Evolutionary conservation across 2,113 vertebrate species (phyloP).

Genomic region (Mirza zaza): DNA sequence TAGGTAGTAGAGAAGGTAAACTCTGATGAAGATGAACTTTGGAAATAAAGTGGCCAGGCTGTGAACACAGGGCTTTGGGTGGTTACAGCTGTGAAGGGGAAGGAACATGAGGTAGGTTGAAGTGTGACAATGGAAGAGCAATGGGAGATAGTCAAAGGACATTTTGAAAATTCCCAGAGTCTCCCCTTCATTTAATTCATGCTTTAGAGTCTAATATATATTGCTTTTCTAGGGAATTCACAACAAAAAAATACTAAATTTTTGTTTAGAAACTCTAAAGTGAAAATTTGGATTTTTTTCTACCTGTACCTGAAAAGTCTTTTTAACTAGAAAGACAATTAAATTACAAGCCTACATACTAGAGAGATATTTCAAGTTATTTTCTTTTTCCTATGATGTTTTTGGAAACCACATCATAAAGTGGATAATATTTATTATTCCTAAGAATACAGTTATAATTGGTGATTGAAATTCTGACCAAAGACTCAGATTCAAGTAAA

Average conservation of each 20-base stretch:
- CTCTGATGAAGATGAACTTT: neutral
- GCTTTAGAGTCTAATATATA: neutral
- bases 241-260: conserved; percentile 25
- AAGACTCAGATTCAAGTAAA: conserved; percentile 3
- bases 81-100: neutral
- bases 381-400: conserved; percentile 20
- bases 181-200: neutral
- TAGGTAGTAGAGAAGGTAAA: neutral
- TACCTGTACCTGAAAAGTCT: neutral
- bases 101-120: neutral
- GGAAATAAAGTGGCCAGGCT: neutral
- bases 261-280: conserved; percentile 16
- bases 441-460: conserved; percentile 24
- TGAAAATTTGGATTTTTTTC: conserved; percentile 23
- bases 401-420: neutral
- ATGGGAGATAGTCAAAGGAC: neutral
- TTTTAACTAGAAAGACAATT: conserved; percentile 34
- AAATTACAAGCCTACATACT: neutral
- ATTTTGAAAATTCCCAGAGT: neutral
- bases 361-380: neutral
- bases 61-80: neutral
- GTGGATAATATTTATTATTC: neutral
- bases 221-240: neutral
- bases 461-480: conserved; percentile 19
- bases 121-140: neutral